Evolutionary conservation across 2,888 invertebrate genomes (phyloP), one percentile per base, ranked within the genome.

Genomic region (Macrosoma leucophasiata): DNA sequence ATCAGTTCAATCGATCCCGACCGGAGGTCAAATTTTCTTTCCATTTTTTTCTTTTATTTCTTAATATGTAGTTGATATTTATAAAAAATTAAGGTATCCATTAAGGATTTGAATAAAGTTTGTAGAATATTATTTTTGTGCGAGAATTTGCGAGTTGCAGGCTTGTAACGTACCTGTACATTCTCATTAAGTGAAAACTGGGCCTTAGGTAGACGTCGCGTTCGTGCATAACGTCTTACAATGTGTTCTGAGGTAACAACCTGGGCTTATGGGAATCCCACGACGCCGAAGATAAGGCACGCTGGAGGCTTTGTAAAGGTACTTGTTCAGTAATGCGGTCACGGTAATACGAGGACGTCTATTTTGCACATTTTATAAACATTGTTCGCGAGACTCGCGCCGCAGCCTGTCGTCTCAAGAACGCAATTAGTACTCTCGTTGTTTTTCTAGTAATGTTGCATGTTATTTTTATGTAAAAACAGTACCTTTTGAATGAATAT

Each of bases 191-290:
- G 66, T 62, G 69, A 51, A 61, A 56, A 68, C 61, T 66, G 56
- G 55, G 59, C 52, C 65, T 66, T 65, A 63, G 64, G 67, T 66
- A 58, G 67, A 58, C 57, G 66, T 59, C 62, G 61, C 67, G 58
- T 59, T 56, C 61, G 63, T 65, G 72, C 75, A 73, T 78, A 77
- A 78, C 77, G 73, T 74, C 72, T 59, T 72, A 74, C 76, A 78
- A 78, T 76, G 73, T 79, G 74, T 78, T 74, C 60, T 46, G 65
- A 73, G 74, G 78, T 78, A 78, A 76, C 76, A 73, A 76, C 74
- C 65, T 69, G 66, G 53, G 78, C 75, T 77, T 77, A 78, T 67
- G 68, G 50, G 56, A 50, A 47, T 45, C 42, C 37, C 47, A 67
- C 64, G 71, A 68, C 60, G 55, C 67, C 60, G 59, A 64, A 72